Percentiles rank a stretch among this genome's conserved stretches.
Evolutionary conservation across 2,888 invertebrate genomes (phyloP).

Genomic region (Exocentrus adspersus): DNA sequence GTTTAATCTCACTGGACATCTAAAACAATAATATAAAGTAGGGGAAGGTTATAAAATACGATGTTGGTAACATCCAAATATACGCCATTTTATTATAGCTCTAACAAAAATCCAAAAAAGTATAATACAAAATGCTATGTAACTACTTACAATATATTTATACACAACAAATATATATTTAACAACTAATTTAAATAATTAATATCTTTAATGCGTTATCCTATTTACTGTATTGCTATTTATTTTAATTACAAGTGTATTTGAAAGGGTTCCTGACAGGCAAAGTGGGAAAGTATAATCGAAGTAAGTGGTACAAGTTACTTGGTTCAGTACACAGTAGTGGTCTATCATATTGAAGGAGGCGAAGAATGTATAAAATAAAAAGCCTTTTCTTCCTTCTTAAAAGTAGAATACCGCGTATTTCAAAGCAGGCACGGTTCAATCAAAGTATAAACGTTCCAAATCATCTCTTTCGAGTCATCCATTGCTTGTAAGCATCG

Average conservation of each 20-base stretch:
- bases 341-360: too few species aligned
- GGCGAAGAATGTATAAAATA: too few species aligned
- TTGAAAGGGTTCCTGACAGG: conserved; percentile 26
- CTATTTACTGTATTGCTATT: conserved; percentile 46
- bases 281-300: conserved; percentile 23
- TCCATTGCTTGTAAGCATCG: too few species aligned
- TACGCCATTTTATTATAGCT: conserved; percentile 66
- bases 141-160: conserved; percentile 59
- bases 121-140: conserved; percentile 63
- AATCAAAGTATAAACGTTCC: too few species aligned
- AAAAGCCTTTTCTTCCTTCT: too few species aligned
- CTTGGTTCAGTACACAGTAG: too few species aligned
- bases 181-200: conserved; percentile 45
- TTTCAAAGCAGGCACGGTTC: too few species aligned
- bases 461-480: too few species aligned
- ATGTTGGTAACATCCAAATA: conserved; percentile 63
- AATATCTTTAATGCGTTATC: conserved; percentile 36
- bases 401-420: too few species aligned
- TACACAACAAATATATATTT: conserved; percentile 60
- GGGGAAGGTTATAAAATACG: too few species aligned
- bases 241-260: conserved; percentile 36
- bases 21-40: not conserved
- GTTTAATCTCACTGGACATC: conserved; percentile 50
- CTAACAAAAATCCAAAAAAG: conserved; percentile 63
- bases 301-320: not conserved